These are phyloP conservation scores for Amblyteles armatorius DNA, from an alignment of 2,888 invertebrate genomes.

Conservation along the genomic window DNA sequence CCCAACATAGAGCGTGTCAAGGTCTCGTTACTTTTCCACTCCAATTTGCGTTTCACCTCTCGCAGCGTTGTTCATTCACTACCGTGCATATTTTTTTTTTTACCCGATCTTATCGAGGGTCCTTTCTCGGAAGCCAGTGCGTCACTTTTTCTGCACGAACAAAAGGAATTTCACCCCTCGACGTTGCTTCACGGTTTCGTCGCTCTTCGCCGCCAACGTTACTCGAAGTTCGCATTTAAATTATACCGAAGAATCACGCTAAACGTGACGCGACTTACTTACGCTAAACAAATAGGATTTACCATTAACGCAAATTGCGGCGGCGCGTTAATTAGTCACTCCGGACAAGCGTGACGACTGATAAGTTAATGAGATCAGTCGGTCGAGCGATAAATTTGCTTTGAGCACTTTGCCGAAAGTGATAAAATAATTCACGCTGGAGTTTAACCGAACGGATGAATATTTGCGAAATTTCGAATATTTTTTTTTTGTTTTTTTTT, in stretches of 20 bases:
- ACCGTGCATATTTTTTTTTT: neutral
- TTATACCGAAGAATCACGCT: neutral
- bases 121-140: slow-evolving; percentile 24
- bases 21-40: slow-evolving; percentile 29
- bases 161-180: neutral
- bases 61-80: slow-evolving; percentile 9
- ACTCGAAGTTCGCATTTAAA: neutral
- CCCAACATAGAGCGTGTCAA: slow-evolving; percentile 34
- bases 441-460: neutral
- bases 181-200: neutral
- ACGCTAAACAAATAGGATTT: neutral
- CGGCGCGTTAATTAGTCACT: slow-evolving; percentile 12
- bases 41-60: slow-evolving; percentile 25
- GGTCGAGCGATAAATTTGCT: slow-evolving; percentile 15
- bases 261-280: neutral
- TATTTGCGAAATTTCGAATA: slow-evolving; percentile 6
- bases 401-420: neutral
- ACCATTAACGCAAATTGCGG: slow-evolving; percentile 1
- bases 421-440: neutral
- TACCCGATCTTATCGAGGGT: slow-evolving; percentile 7
- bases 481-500: slow-evolving; percentile 18
- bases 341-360: slow-evolving; percentile 13
- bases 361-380: slow-evolving; percentile 27
- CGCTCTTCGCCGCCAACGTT: neutral
- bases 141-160: slow-evolving; percentile 2